phyloP scores from a whole-genome alignment of 1,140 invertebrate species.

The Drosophila oshimai region DNA sequence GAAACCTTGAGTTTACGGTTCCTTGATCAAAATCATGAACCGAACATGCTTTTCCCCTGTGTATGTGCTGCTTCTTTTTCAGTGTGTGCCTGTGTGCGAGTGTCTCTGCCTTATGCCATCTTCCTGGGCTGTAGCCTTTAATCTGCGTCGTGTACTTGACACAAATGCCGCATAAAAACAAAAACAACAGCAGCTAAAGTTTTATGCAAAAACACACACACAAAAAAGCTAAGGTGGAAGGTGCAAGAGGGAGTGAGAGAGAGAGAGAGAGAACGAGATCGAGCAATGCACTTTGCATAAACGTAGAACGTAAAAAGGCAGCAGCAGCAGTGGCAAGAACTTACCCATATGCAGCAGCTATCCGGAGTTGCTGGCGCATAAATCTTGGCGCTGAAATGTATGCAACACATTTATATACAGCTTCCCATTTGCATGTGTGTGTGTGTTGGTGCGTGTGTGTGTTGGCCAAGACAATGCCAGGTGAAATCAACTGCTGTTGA shows the following conservation, averaged over 20 bases:
- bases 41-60: neutral
- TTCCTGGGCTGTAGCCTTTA: constrained; percentile 71
- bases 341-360: constrained; percentile 57
- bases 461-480: constrained; percentile 62
- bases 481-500: constrained; percentile 64
- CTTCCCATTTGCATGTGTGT: constrained; percentile 3
- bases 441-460: neutral
- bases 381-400: constrained; percentile 72
- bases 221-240: neutral
- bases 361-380: constrained; percentile 60
- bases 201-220: constrained; percentile 55
- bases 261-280: neutral
- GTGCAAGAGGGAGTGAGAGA: neutral
- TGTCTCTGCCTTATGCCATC: constrained; percentile 53
- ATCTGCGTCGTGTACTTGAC: constrained; percentile 78
- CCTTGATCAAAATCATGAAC: no score
- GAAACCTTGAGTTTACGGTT: no score
- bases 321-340: constrained; percentile 43
- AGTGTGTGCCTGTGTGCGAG: constrained; percentile 12
- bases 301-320: constrained; percentile 56
- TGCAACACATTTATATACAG: constrained; percentile 70
- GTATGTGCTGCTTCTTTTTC: neutral
- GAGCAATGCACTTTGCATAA: constrained; percentile 64
- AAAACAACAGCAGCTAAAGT: constrained; percentile 54
- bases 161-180: constrained; percentile 73